Percentiles rank a stretch among this genome's conserved stretches.
Evolutionary conservation across 2,113 vertebrate genomes (phyloP).

Genomic region (Talpa occidentalis): DNA sequence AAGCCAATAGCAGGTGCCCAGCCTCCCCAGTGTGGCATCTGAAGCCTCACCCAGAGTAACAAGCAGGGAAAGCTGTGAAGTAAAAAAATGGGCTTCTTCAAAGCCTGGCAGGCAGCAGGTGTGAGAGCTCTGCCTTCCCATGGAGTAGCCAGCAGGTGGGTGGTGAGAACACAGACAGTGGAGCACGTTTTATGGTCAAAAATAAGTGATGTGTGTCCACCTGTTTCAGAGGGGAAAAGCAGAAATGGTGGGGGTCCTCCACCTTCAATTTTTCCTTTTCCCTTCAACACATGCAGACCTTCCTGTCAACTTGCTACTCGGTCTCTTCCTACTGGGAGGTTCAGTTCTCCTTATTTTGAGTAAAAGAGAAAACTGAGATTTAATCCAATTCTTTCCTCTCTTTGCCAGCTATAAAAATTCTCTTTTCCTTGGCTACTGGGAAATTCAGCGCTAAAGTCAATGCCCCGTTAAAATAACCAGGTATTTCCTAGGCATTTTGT

Average conservation of each 20-base stretch:
- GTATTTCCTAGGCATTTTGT: neutral
- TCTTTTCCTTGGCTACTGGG: neutral
- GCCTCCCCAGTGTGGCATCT: neutral
- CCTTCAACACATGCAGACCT: neutral
- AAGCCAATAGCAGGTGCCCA: neutral
- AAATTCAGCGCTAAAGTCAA: constrained; percentile 27
- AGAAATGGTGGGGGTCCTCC: rapidly evolving
- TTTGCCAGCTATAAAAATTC: constrained; percentile 5
- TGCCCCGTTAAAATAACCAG: neutral
- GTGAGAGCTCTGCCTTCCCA: neutral
- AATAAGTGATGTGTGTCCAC: neutral
- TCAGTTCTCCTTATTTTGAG: neutral
- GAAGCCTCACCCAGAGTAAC: neutral
- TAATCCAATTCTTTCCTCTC: neutral
- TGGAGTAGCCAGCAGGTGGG: neutral
- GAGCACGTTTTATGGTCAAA: neutral
- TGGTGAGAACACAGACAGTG: neutral
- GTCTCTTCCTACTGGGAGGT: neutral
- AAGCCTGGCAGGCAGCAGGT: neutral
- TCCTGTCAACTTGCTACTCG: neutral
- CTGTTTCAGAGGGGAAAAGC: neutral
- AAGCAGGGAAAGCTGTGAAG: neutral
- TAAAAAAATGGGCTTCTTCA: neutral
- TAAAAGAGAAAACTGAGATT: neutral
- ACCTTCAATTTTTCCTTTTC: too few species aligned